Conservation (phyloP, 35 echinoderm and acorn worm species). For the Diadema setosum region DNA sequence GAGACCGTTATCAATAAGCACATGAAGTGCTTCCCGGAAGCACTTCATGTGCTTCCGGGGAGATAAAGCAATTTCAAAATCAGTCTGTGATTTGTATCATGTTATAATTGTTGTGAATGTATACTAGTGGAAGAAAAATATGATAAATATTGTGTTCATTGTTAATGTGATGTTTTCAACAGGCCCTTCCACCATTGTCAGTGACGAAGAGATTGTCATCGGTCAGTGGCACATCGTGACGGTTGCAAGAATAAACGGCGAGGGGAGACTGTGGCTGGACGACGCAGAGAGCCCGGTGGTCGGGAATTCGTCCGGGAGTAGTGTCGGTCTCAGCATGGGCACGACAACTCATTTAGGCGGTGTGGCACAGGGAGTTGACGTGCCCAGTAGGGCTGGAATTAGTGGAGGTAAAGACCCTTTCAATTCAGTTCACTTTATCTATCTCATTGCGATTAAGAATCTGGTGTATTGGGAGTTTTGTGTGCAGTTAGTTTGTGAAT, state of each 20-base stretch:
- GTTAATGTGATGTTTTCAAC: background rate
- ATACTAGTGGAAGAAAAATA: too few species aligned
- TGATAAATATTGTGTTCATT: too few species aligned
- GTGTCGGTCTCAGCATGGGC: constrained; percentile 44
- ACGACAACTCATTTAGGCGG: constrained; percentile 68
- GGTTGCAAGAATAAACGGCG: constrained; percentile 28
- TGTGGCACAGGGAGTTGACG: constrained; percentile 22
- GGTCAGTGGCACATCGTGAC: constrained; percentile 62
- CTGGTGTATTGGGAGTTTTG: too few species aligned
- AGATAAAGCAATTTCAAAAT: too few species aligned
- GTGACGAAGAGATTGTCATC: constrained; percentile 1
- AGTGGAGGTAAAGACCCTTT: constrained; percentile 40
- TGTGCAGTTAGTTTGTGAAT: too few species aligned
- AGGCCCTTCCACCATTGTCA: constrained; percentile 69
- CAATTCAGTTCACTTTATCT: too few species aligned
- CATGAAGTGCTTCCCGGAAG: too few species aligned
- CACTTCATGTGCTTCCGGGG: too few species aligned
- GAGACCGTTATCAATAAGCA: too few species aligned
- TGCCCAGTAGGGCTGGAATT: constrained; percentile 60
- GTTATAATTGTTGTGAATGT: too few species aligned
- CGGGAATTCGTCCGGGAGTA: constrained; percentile 46
- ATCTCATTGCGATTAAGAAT: too few species aligned
- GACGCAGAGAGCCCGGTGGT: constrained; percentile 28
- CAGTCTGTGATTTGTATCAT: too few species aligned
- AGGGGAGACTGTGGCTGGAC: constrained; percentile 53